Evolutionary conservation across 1,140 invertebrate species (phyloP).

Genomic region (Chelonus insularis): DNA sequence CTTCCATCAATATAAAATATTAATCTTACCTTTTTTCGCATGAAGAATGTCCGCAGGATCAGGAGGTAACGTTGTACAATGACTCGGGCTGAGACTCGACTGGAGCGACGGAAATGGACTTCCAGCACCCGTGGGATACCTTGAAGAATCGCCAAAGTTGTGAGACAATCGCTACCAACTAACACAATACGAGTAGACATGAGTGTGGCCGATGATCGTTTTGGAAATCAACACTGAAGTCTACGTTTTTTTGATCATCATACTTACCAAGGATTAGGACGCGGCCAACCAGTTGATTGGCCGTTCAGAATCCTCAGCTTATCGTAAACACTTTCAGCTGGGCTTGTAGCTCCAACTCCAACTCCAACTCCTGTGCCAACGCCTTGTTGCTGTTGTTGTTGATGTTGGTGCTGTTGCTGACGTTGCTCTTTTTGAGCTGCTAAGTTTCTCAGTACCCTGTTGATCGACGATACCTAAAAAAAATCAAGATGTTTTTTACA

Average conservation of each 20-base stretch:
- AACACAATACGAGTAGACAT: too few species aligned
- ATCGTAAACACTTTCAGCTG: constrained; percentile 75
- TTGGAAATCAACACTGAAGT: neutral
- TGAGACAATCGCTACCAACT: too few species aligned
- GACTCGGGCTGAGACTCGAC: constrained; percentile 59
- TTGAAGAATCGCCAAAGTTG: constrained; percentile 26
- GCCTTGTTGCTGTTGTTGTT: constrained; percentile 38
- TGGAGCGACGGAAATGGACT: constrained; percentile 59
- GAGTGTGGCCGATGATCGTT: too few species aligned
- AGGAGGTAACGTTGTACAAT: constrained; percentile 54
- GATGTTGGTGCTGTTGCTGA: constrained; percentile 51
- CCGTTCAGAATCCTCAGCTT: constrained; percentile 83
- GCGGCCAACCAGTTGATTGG: constrained; percentile 68
- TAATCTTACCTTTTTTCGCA: constrained; percentile 57
- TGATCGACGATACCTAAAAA: constrained; percentile 94
- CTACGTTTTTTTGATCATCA: constrained; percentile 34
- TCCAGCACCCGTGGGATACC: constrained; percentile 59
- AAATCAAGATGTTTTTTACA: neutral
- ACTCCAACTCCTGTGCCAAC: constrained; percentile 47
- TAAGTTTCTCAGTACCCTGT: constrained; percentile 93
- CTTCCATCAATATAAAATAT: neutral
- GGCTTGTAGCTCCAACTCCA: constrained; percentile 55
- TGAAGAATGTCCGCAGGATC: constrained; percentile 58
- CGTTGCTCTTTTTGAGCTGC: constrained; percentile 87
- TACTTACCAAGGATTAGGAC: constrained; percentile 64